Base-by-base conservation (phyloP, 2,888 invertebrate genomes). In the Synanthedon vespiformis region DNA sequence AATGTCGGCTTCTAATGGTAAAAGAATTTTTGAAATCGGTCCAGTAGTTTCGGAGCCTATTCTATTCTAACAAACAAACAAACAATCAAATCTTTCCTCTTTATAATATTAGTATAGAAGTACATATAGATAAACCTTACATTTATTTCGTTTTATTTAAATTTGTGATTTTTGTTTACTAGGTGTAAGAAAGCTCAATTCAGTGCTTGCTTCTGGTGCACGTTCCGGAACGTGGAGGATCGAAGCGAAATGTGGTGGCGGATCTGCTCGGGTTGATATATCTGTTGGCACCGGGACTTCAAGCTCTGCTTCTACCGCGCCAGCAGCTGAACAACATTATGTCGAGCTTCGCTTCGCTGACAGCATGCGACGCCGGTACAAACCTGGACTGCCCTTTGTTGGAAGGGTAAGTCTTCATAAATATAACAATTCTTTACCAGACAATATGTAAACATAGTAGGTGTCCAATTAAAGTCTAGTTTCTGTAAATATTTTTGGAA, bases 251-350 rank as follows among this genome's bases (percentile, higher is more conserved):
- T 85, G 85, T 50, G 91, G 90, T 2, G 89, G 89, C 0, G 81
- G 80, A 0, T 82, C 89, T 12, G 90, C 90, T 57, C 79, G 81
- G 0, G 88, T 90, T 0, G 89, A 89, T 34, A 77, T 91, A 51
- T 89, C 86, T 49, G 88, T 91, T 27, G 88, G 88, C 0, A 74
- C 79, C 13, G 74, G 78, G 4, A 55, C 67, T 0, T 81, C 80
- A 2, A 83, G 69, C 54, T 65, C 80, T 1, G 79, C 88, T 1
- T 72, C 89, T 1, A 90, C 91, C 40, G 89, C 91, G 0, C 89
- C 91, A 0, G 91, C 90, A 2, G 91, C 90, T 6, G 91, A 92
- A 58, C 91, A 91, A 60, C 92, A 92, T 63, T 91, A 90, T 60
- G 91, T 91, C 11, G 91, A 91, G 61, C 75, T 92, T 54, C 74